Evolutionary conservation across 2,797 vertebrate genomes (phyloP).

Genomic region (Propithecus deckenii): DNA sequence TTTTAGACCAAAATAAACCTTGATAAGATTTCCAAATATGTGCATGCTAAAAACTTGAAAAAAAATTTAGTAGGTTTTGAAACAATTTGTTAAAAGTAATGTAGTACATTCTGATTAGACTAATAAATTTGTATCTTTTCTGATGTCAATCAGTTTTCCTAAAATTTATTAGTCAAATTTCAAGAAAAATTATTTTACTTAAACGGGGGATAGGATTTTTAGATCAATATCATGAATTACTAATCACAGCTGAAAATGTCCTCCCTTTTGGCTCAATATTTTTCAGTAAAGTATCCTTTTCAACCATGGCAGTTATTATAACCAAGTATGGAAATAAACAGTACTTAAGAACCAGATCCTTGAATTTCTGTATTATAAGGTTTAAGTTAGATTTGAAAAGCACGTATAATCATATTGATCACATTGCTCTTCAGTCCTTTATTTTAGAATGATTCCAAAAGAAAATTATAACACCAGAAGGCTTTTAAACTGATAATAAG

Average conservation of each 20-base stretch:
- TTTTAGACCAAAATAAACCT: neutral
- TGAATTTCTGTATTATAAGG: neutral
- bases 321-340: neutral
- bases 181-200: slow-evolving; percentile 28
- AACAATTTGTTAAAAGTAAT: neutral
- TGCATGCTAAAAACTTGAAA: neutral
- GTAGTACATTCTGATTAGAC: neutral
- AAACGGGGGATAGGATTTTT: neutral
- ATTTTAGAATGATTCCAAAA: neutral
- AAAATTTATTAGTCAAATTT: slow-evolving; percentile 19
- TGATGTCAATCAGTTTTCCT: too few relatives aligned
- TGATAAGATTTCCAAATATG: neutral
- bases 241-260: neutral
- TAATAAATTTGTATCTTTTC: too few relatives aligned
- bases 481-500: neutral
- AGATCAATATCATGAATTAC: slow-evolving; percentile 12
- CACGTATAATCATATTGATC: neutral
- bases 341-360: neutral
- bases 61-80: neutral
- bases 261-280: neutral
- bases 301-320: neutral
- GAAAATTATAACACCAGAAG: neutral
- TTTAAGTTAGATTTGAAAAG: neutral
- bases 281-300: neutral
- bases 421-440: neutral